A percentile compares a stretch with the other conserved stretches of the same genome.
phyloP scores from a whole-genome alignment of 2,888 invertebrate species.

The Coecobrya sp. region DNA sequence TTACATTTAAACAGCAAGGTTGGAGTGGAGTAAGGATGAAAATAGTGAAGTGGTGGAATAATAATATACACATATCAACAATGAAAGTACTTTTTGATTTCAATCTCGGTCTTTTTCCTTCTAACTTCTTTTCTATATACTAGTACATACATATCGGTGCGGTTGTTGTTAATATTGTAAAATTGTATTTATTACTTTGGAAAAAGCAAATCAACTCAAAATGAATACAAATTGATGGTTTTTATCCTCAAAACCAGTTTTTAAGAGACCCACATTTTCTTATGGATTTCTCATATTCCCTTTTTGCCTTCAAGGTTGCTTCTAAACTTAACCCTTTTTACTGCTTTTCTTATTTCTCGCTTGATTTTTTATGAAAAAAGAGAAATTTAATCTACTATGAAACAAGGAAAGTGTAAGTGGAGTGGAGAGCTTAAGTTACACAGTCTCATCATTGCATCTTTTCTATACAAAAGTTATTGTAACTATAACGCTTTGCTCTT shows the following conservation, averaged over 20 bases:
- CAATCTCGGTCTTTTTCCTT: conserved; percentile 34
- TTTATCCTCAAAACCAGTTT: conserved; percentile 86
- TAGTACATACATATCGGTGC: not conserved
- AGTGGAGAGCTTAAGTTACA: conserved; percentile 62
- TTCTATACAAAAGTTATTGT: conserved; percentile 10
- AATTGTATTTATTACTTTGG: conserved; percentile 72
- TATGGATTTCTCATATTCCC: conserved; percentile 50
- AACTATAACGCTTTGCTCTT: conserved; percentile 17
- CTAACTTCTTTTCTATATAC: not conserved
- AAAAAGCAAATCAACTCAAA: conserved; percentile 86
- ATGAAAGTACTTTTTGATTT: conserved; percentile 54
- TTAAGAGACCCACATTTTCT: conserved; percentile 78
- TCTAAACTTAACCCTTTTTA: conserved; percentile 73
- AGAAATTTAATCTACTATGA: conserved; percentile 72
- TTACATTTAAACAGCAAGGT: conserved; percentile 49
- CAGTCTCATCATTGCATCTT: conserved; percentile 22
- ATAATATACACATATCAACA: conserved; percentile 51
- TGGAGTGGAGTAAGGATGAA: not conserved
- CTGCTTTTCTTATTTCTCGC: conserved; percentile 45
- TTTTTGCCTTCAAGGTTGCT: conserved; percentile 63
- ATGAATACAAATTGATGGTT: conserved; percentile 86
- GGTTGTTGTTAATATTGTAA: conserved; percentile 20
- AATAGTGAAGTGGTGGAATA: not conserved
- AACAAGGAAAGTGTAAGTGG: conserved; percentile 76
- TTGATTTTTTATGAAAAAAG: conserved; percentile 58